Base-by-base conservation (phyloP, 64 coral and sea anemone genomes). In the Montipora foliosa region DNA sequence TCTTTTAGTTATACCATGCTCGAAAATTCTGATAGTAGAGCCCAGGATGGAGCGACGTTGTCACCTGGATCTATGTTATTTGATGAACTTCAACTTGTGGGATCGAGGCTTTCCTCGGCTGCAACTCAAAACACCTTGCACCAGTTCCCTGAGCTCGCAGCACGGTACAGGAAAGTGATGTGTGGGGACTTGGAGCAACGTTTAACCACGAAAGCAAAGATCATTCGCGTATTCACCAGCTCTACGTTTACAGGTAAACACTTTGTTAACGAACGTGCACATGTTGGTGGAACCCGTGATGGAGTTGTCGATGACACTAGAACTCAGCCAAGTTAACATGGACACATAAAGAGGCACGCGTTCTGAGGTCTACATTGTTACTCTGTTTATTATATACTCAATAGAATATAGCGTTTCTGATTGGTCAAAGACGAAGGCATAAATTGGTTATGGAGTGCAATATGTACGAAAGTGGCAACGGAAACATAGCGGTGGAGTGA, bases 181-280 rank as follows among this genome's bases (percentile, higher is more conserved):
- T 22, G 91, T 15, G 95, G 95, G 20, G 91, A 93, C 87, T 60
- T 96, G 66, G 90, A 79, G 5, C 84, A 80, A 48, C 78, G 37
- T 66, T 80, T 96, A 24, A 69, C 73, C 1, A 59, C 91, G 2
- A 96, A 93, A 59, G 86, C 91, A 13, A 96, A 96, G 83, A 73
- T 93, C 13, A 88, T 96, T 47, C 91, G 95, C n/a, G 90, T 96
- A 68, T 96, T 96, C 71, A 93, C 91, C 49, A 96, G 95, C 83
- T 96, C 95, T 29, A 96, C 95, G 2, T 96, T 96, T 68, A 96
- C 95, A 44, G 95, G 95, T 96, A 47, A 55, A 82, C 61, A 12
- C 11, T 16, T 14, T 64, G 61, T 64, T 21, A 82, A 37, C 37
- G 37, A 37, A 37, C 37, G 37, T 37, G 37, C 37, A 37, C 37